A percentile compares a stretch with the other conserved stretches of the same genome.
phyloP scores from a whole-genome alignment of 53 echinoderm and acorn worm genomes.

The Zoroaster sp. region DNA sequence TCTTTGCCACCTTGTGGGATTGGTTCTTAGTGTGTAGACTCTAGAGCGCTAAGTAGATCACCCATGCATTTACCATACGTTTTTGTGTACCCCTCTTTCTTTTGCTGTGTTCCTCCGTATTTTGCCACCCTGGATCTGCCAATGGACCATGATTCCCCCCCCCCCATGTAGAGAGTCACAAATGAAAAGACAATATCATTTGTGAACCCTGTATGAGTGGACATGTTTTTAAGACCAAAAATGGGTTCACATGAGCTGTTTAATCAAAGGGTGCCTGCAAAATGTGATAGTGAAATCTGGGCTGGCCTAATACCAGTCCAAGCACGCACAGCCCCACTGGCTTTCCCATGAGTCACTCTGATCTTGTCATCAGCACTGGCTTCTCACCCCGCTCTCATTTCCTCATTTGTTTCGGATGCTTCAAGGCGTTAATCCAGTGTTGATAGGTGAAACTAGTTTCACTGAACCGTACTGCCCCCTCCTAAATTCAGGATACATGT shows the following conservation, averaged over 20 bases:
- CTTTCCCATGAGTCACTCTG: conserved; percentile 42
- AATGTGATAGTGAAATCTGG: conserved; percentile 33
- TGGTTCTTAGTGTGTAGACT: no score
- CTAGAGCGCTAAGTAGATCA: no score
- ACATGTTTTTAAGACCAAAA: not conserved
- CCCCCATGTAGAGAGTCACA: no score
- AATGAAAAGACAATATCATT: not conserved
- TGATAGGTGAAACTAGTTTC: conserved; percentile 39
- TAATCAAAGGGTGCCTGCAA: conserved; percentile 13
- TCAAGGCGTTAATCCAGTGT: conserved; percentile 32
- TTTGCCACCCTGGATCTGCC: no score
- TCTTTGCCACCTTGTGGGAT: no score
- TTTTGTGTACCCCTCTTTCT: no score
- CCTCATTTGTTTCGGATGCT: conserved; percentile 46
- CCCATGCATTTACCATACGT: no score
- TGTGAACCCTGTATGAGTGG: not conserved
- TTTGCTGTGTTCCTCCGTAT: no score
- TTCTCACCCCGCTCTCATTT: conserved; percentile 45
- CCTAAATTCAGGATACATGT: not conserved
- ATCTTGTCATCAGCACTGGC: conserved; percentile 32
- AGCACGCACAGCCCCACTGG: conserved; percentile 19
- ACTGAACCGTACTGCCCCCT: conserved; percentile 10
- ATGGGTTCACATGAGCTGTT: conserved; percentile 10
- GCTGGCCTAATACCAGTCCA: not conserved
- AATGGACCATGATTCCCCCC: no score